Percentiles rank a stretch among this genome's conserved stretches.
Evolutionary conservation across 2,888 invertebrate genomes (phyloP).

Genomic region (Ferrisia virgata): DNA sequence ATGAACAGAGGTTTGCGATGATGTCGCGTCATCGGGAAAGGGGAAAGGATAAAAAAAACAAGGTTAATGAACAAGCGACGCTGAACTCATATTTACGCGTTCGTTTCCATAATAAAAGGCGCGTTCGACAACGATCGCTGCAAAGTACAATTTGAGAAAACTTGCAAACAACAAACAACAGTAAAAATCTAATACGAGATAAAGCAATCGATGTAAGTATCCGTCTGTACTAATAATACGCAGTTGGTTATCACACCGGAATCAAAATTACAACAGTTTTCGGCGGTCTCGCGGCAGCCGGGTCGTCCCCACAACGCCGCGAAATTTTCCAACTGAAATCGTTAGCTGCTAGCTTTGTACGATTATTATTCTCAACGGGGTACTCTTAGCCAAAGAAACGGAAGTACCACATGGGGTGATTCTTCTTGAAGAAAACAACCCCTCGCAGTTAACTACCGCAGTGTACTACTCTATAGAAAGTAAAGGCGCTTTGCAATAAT

Average conservation of each 20-base stretch:
- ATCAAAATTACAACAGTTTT: conserved; percentile 36
- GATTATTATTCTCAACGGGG: conserved; percentile 44
- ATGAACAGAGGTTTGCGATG: too few relatives aligned
- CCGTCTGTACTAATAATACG: conserved; percentile 12
- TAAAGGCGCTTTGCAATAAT: conserved; percentile 29
- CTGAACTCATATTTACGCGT: not conserved
- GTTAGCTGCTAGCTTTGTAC: conserved; percentile 42
- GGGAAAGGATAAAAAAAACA: not conserved
- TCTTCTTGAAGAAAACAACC: conserved; percentile 43
- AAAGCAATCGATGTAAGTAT: conserved; percentile 36
- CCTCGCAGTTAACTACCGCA: conserved; percentile 37
- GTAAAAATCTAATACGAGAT: not conserved
- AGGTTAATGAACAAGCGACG: not conserved
- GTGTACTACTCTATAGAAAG: not conserved
- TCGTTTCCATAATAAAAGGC: not conserved
- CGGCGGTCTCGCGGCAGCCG: not conserved
- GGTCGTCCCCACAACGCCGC: not conserved
- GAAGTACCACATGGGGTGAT: conserved; percentile 44
- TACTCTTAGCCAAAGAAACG: conserved; percentile 37
- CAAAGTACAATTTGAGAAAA: not conserved
- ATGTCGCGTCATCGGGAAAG: too few relatives aligned
- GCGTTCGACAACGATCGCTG: not conserved
- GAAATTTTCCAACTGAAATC: conserved; percentile 42
- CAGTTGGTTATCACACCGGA: conserved; percentile 35
- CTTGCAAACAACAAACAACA: not conserved